Conservation (phyloP, 2,888 invertebrate genomes). For the Pristionchus exspectatus region DNA sequence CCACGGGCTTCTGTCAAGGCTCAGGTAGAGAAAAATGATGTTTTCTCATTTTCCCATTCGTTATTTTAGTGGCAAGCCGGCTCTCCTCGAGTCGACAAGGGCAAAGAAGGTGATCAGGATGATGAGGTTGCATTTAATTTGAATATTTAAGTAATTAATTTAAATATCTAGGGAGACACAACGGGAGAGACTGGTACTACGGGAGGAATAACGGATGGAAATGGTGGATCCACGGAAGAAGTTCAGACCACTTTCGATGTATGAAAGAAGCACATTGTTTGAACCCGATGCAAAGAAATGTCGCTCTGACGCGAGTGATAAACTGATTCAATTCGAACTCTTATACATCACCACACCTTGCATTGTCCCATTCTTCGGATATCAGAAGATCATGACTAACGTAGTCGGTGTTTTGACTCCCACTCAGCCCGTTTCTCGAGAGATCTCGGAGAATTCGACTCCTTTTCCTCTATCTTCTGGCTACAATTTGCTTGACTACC, state of each 20-base stretch:
- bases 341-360: neutral
- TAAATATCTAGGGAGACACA: neutral
- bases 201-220: neutral
- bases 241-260: neutral
- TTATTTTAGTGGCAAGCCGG: neutral
- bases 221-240: neutral
- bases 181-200: neutral
- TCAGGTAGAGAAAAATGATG: neutral
- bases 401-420: neutral
- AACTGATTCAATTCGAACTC: neutral
- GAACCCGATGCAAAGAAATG: neutral
- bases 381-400: neutral
- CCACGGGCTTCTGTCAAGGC: neutral
- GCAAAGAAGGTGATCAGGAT: neutral
- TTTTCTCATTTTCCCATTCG: neutral
- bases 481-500: neutral
- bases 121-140: neutral
- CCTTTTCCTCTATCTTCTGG: neutral
- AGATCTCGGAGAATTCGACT: neutral
- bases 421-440: neutral
- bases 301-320: neutral
- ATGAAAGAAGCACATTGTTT: neutral
- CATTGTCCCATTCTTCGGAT: neutral
- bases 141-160: neutral
- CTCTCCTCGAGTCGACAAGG: neutral